Evolutionary conservation across 2,113 vertebrate genomes (phyloP).

Genomic region (Lanius collurio): DNA sequence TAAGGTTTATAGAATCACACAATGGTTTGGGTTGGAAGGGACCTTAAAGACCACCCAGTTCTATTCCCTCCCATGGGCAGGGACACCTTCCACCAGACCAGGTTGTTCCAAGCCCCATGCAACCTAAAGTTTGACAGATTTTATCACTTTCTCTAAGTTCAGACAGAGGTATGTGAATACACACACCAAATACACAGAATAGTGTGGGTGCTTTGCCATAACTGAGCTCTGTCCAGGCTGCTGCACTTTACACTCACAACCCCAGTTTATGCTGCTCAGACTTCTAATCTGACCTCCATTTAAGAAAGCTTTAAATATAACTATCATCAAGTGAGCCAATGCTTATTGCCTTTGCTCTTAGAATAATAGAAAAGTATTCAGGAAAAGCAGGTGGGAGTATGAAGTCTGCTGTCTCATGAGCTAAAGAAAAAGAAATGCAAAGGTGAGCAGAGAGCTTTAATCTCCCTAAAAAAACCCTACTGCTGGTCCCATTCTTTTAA

Average conservation of each 20-base stretch:
- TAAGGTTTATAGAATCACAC: too few species aligned
- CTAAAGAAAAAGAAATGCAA: neutral
- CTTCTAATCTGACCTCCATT: neutral
- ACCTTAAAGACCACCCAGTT: neutral
- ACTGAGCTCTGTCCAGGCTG: neutral
- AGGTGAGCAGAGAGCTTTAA: neutral
- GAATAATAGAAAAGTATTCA: neutral
- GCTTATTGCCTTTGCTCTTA: neutral
- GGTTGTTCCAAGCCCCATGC: fast-evolving
- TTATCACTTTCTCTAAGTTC: neutral
- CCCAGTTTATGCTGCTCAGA: neutral
- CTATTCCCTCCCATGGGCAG: neutral
- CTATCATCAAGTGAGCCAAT: neutral
- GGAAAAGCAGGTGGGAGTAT: neutral
- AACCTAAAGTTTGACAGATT: neutral
- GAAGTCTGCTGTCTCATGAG: neutral
- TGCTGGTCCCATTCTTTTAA: neutral
- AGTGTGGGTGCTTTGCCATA: neutral
- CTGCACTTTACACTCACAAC: neutral
- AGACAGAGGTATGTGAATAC: neutral
- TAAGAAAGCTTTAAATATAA: neutral
- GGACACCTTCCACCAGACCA: neutral
- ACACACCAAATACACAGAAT: neutral
- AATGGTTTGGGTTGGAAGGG: neutral
- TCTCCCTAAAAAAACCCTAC: neutral